Conservation (phyloP, 2,888 invertebrate species). For the Caenorhabditis doughertyi region DNA sequence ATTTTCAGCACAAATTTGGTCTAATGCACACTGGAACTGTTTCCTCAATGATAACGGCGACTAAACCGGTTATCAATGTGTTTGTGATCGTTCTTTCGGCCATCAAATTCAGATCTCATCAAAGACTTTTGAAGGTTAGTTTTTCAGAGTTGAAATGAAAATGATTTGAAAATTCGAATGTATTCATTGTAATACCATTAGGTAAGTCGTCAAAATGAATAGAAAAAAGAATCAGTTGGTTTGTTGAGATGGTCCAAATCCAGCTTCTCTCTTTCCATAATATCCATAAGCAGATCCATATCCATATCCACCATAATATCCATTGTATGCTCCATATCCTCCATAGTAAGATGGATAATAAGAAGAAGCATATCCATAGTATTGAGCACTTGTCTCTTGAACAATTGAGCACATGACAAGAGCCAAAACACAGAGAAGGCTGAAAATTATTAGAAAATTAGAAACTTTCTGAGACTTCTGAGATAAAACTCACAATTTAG, state of each 20-base stretch:
- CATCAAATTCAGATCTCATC: constrained; percentile 61
- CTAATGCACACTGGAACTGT: constrained; percentile 79
- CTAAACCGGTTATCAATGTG: constrained; percentile 78
- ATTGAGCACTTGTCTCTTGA: constrained; percentile 49
- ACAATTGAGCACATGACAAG: constrained; percentile 54
- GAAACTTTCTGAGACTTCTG: too few relatives aligned
- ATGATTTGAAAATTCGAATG: too few relatives aligned
- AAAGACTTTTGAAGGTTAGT: constrained; percentile 55
- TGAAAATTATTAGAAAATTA: constrained; percentile 15
- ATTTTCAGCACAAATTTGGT: constrained; percentile 72
- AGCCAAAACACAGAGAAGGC: constrained; percentile 53
- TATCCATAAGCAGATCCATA: constrained; percentile 29
- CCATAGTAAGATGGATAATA: constrained; percentile 55
- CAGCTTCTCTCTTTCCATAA: constrained; percentile 25
- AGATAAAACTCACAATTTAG: constrained; percentile 40
- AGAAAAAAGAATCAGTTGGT: constrained; percentile 13
- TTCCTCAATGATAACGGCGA: constrained; percentile 77
- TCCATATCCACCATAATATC: constrained; percentile 36
- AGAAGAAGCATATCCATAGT: constrained; percentile 50
- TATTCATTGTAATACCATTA: constrained; percentile 15
- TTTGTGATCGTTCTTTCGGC: constrained; percentile 74
- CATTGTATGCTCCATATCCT: constrained; percentile 48
- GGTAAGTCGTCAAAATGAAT: background rate
- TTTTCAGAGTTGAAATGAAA: too few relatives aligned
- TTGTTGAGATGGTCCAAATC: constrained; percentile 25